A percentile compares a stretch with the other conserved stretches of the same genome.
Evolutionary conservation across 35 echinoderm and acorn worm species (phyloP).

Genomic region (Nesometra sesokonis): DNA sequence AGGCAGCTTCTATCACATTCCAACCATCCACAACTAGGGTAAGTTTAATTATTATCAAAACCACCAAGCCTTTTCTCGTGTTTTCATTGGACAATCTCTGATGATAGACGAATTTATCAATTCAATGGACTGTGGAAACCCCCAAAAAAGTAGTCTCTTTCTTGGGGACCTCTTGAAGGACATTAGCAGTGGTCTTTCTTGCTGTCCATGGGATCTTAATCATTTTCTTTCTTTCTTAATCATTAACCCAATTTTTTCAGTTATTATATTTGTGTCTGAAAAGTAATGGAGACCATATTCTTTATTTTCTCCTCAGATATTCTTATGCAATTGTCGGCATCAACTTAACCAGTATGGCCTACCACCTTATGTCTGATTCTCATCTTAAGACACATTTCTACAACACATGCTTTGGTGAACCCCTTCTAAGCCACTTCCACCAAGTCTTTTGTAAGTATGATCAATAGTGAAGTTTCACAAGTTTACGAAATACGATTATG

Average conservation of each 20-base stretch:
- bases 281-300: background rate
- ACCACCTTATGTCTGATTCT: constrained; percentile 38
- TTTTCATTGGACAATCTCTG: too few species aligned
- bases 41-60: constrained; percentile 10
- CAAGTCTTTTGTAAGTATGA: constrained; percentile 83
- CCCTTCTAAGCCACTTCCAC: constrained; percentile 54
- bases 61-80: too few species aligned
- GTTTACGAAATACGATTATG: too few species aligned
- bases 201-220: too few species aligned
- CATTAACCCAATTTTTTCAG: too few species aligned
- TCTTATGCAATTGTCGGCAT: constrained; percentile 92
- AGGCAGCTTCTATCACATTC: constrained; percentile 70
- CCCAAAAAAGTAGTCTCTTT: too few species aligned
- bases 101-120: too few species aligned
- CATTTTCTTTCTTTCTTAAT: too few species aligned
- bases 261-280: background rate
- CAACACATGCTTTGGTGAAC: constrained; percentile 39
- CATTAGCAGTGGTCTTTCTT: too few species aligned
- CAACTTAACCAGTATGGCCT: constrained; percentile 67
- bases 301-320: constrained; percentile 43
- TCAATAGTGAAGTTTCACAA: too few species aligned
- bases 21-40: constrained; percentile 64
- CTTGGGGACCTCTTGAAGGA: too few species aligned
- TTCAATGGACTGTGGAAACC: too few species aligned
- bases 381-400: constrained; percentile 68